Percentiles rank a stretch among this genome's conserved stretches.
phyloP scores from a whole-genome alignment of 2,888 invertebrate species.

The Orgyia antiqua region DNA sequence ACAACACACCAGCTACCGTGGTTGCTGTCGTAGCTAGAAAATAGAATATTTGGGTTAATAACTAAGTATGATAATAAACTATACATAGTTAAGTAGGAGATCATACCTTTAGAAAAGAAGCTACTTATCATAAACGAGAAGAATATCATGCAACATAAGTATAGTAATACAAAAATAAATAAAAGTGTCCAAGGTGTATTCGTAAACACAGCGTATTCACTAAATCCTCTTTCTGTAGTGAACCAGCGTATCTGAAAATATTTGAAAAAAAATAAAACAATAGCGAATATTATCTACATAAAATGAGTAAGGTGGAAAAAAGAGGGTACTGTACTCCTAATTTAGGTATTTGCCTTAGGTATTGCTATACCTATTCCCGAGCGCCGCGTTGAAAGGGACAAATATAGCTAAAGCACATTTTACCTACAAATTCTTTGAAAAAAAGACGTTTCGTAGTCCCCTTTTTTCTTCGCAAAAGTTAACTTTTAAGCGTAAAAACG shows the following conservation, averaged over 20 bases:
- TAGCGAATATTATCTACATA: too few species aligned
- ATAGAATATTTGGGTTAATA: not conserved
- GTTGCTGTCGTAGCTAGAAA: constrained; percentile 85
- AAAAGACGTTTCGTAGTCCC: too few species aligned
- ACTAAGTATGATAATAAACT: not conserved
- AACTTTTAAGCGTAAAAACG: too few species aligned
- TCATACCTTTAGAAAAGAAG: constrained; percentile 86
- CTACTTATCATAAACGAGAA: constrained; percentile 89
- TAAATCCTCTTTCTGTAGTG: constrained; percentile 59
- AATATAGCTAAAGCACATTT: too few species aligned
- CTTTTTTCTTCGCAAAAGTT: too few species aligned
- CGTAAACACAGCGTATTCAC: constrained; percentile 81
- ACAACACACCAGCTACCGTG: constrained; percentile 85
- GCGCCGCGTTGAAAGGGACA: too few species aligned
- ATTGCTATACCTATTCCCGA: too few species aligned
- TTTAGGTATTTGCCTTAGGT: too few species aligned
- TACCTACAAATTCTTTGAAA: too few species aligned
- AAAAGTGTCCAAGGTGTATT: constrained; percentile 82
- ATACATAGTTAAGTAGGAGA: constrained; percentile 10
- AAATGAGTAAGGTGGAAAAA: too few species aligned
- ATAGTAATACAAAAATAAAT: constrained; percentile 84
- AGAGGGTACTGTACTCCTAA: too few species aligned
- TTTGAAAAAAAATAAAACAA: constrained; percentile 3
- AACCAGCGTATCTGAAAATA: constrained; percentile 73
- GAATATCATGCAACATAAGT: constrained; percentile 83